A percentile compares a stretch with the other conserved stretches of the same genome.
These are phyloP conservation scores for Operophtera brumata DNA, from an alignment of 2,888 invertebrate species.

Conservation along the genomic window DNA sequence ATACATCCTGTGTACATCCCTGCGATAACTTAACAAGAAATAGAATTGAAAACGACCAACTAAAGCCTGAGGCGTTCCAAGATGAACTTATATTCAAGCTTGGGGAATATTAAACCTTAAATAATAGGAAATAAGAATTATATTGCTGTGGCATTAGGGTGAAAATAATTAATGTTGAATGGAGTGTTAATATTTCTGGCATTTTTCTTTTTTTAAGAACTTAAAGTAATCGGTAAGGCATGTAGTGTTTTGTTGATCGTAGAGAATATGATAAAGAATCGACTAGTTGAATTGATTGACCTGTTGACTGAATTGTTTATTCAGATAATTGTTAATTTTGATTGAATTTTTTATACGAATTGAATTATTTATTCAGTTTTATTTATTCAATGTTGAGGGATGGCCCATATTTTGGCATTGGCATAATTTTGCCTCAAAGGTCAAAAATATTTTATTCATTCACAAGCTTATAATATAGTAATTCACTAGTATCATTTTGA, in stretches of 20 bases:
- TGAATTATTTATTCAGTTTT: no score
- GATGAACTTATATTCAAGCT: slow-evolving; percentile 11
- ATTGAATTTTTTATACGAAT: no score
- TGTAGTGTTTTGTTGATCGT: background rate
- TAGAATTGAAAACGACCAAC: slow-evolving; percentile 34
- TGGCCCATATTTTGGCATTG: no score
- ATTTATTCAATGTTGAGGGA: no score
- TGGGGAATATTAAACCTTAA: slow-evolving; percentile 15
- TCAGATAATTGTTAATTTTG: no score
- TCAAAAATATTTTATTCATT: no score
- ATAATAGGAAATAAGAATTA: background rate
- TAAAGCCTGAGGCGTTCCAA: slow-evolving; percentile 21
- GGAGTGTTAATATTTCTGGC: slow-evolving; percentile 9
- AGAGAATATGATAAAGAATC: background rate
- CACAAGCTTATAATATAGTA: no score
- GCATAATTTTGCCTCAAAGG: no score
- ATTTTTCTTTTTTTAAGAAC: no score
- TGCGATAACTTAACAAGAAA: slow-evolving; percentile 31
- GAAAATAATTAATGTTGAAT: slow-evolving; percentile 12
- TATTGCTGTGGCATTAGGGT: slow-evolving; percentile 1
- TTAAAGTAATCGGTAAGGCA: background rate
- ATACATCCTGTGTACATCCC: slow-evolving; percentile 6
- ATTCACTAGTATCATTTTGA: no score
- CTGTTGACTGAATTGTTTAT: no score
- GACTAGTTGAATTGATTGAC: no score